A percentile compares a stretch with the other conserved stretches of the same genome.
These are phyloP conservation scores for Vanessa atalanta DNA, from an alignment of 1,140 invertebrate species.

Conservation along the genomic window DNA sequence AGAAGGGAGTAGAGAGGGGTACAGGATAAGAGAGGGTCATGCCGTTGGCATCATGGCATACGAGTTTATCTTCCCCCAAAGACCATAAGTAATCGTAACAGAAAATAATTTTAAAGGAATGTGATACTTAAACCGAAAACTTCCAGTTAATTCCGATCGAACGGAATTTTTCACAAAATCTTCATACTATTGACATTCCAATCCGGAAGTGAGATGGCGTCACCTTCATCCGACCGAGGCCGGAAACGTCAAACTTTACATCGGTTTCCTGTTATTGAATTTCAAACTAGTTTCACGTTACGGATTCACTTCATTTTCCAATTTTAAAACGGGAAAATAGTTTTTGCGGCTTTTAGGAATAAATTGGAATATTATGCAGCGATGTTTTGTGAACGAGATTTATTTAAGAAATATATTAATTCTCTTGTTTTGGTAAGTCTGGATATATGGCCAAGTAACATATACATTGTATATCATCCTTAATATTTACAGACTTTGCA, in stretches of 20 bases:
- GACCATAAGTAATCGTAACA: too few species aligned
- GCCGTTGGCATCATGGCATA: too few species aligned
- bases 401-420: neutral
- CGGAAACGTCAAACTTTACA: conserved; percentile 47
- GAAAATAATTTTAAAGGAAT: too few species aligned
- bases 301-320: conserved; percentile 39
- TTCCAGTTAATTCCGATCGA: conserved; percentile 9
- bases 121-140: neutral
- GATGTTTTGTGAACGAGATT: neutral
- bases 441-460: too few species aligned
- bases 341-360: conserved; percentile 4
- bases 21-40: too few species aligned
- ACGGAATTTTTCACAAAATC: conserved; percentile 35
- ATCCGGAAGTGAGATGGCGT: conserved; percentile 45
- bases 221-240: conserved; percentile 35
- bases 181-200: conserved; percentile 29
- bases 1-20: too few species aligned
- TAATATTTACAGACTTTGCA: too few species aligned
- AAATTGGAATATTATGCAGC: conserved; percentile 1
- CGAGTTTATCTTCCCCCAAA: too few species aligned
- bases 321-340: conserved; percentile 28
- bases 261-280: conserved; percentile 46
- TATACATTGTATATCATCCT: too few species aligned
- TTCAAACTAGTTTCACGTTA: conserved; percentile 41
- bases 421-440: too few species aligned